Percentiles rank a stretch among this genome's conserved stretches.
phyloP scores from a whole-genome alignment of 37 sponge, comb jelly and placozoan genomes.

The Chondrilla cf. caribensis region DNA sequence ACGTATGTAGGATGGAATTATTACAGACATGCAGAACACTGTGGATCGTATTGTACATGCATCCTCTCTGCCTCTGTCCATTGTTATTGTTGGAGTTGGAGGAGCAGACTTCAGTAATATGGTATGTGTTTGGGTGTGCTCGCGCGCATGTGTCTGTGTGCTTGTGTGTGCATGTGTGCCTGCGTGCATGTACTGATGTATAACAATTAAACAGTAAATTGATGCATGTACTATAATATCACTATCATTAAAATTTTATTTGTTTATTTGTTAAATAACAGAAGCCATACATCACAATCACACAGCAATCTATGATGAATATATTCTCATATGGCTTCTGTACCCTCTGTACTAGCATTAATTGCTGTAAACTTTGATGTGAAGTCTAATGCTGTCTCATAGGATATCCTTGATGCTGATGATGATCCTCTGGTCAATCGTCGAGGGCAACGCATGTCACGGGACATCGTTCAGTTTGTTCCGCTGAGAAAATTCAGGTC shows the following conservation, averaged over 20 bases:
- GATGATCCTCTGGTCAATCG: constrained; percentile 66
- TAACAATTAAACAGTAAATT: too few relatives aligned
- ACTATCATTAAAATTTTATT: too few relatives aligned
- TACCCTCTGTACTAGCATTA: too few relatives aligned
- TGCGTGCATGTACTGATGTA: background rate
- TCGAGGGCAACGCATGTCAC: constrained; percentile 54
- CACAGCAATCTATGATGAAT: too few relatives aligned
- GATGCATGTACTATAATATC: too few relatives aligned
- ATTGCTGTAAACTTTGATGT: too few relatives aligned
- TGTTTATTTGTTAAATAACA: too few relatives aligned
- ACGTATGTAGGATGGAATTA: constrained; percentile 25
- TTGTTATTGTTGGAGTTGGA: constrained; percentile 46
- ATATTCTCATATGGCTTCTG: too few relatives aligned
- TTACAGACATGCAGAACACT: constrained; percentile 43
- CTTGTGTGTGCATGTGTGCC: background rate
- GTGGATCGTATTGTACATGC: constrained; percentile 37
- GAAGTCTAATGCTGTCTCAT: too few relatives aligned
- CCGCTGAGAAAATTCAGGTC: constrained; percentile 57
- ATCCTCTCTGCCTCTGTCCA: constrained; percentile 23
- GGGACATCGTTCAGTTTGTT: constrained; percentile 95
- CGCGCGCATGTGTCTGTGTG: background rate
- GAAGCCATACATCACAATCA: too few relatives aligned
- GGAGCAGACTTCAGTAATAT: constrained; percentile 21
- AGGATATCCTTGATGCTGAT: constrained; percentile 90
- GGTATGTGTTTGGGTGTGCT: constrained; percentile 9